These are phyloP conservation scores for Stenoptilia bipunctidactyla DNA, from an alignment of 2,888 invertebrate species.

Conservation along the genomic window DNA sequence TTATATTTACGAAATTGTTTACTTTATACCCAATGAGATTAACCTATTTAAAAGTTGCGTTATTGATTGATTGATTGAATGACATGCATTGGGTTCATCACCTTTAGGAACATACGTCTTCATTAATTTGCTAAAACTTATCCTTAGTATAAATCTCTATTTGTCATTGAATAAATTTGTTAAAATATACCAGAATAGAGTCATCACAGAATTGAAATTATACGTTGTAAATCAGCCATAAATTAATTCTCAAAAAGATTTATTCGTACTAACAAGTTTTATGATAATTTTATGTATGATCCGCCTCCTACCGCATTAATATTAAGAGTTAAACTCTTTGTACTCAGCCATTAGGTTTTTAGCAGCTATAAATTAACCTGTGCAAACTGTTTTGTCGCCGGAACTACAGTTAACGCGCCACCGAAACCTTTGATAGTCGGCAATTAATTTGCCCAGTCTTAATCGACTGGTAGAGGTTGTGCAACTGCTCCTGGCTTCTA, in stretches of 20 bases:
- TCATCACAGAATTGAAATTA: conserved; percentile 30
- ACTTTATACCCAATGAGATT: too few relatives aligned
- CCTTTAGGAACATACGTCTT: too few relatives aligned
- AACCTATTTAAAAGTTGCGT: too few relatives aligned
- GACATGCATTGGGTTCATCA: too few relatives aligned
- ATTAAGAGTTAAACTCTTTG: conserved; percentile 27
- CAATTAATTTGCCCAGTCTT: conserved; percentile 27
- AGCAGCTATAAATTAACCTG: conserved; percentile 49
- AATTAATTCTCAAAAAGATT: conserved; percentile 41
- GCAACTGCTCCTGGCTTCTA: too few relatives aligned
- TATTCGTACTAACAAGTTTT: conserved; percentile 47
- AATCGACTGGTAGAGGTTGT: conserved; percentile 19
- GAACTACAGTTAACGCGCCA: conserved; percentile 26
- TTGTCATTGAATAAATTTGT: too few relatives aligned
- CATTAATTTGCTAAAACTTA: too few relatives aligned
- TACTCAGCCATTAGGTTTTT: conserved; percentile 44
- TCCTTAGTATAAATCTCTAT: too few relatives aligned
- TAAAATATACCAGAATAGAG: conserved; percentile 24
- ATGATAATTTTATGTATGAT: conserved; percentile 57
- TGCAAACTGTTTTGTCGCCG: conserved; percentile 33
- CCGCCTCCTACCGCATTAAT: conserved; percentile 38
- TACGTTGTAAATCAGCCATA: conserved; percentile 31
- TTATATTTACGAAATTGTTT: too few relatives aligned
- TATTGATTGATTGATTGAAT: too few relatives aligned
- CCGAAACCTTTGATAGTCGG: conserved; percentile 30